phyloP scores from a whole-genome alignment of 2,888 invertebrate species.

The Drosophila kambysellisi region DNA sequence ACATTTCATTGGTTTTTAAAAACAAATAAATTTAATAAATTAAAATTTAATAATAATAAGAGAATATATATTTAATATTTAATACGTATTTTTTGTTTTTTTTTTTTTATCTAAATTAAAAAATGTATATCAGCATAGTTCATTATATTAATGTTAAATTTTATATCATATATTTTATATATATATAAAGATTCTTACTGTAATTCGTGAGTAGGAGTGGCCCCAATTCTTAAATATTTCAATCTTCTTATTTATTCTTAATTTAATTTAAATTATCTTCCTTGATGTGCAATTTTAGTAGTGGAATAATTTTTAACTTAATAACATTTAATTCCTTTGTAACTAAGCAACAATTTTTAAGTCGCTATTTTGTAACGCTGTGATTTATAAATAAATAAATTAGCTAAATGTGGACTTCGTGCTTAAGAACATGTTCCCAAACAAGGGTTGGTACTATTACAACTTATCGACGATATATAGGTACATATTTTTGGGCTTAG shows the following conservation, averaged over 20 bases:
- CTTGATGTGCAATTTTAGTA: background rate
- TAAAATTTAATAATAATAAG: no score
- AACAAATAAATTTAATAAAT: background rate
- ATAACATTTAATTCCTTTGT: background rate
- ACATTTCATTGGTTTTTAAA: background rate
- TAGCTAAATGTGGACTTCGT: no score
- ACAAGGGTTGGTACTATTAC: background rate
- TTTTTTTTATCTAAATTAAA: background rate
- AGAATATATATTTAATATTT: no score
- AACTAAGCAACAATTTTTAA: fast-evolving
- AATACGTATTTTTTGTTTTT: no score
- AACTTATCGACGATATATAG: background rate
- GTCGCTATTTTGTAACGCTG: no score
- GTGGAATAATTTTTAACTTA: background rate
- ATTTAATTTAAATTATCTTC: background rate
- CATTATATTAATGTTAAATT: background rate
- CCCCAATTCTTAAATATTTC: background rate
- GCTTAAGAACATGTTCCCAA: background rate
- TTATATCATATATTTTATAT: background rate
- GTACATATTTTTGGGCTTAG: background rate
- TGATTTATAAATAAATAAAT: background rate
- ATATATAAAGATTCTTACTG: background rate
- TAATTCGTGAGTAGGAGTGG: background rate
- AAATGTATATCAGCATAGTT: background rate
- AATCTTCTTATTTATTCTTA: background rate